These are phyloP conservation scores for Sarcophaga rosellei DNA, from an alignment of 2,888 invertebrate genomes.

Conservation along the genomic window DNA sequence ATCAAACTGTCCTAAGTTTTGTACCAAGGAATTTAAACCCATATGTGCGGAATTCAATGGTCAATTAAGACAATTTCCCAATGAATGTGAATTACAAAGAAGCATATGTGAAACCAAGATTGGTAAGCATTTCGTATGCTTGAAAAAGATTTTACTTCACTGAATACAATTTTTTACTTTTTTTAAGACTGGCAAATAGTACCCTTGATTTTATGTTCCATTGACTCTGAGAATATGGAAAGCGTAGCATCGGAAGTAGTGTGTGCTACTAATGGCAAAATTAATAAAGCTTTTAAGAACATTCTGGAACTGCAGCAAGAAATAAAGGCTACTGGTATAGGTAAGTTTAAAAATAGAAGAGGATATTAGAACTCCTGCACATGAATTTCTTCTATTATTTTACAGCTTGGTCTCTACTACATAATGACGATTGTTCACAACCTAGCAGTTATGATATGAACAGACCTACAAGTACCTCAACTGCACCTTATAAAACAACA, in stretches of 20 bases:
- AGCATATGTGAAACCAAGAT: not conserved
- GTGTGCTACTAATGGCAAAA: conserved; percentile 17
- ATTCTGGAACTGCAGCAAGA: not conserved
- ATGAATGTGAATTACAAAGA: conserved; percentile 5
- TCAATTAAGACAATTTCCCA: conserved; percentile 19
- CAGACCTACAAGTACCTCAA: not conserved
- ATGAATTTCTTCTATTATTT: not conserved
- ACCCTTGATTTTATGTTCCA: too few species aligned
- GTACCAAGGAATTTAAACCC: conserved; percentile 17
- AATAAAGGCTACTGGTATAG: not conserved
- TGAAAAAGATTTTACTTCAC: not conserved
- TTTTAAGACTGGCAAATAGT: too few species aligned
- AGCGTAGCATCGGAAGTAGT: not conserved
- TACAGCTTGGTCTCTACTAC: conserved; percentile 1
- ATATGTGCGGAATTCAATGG: conserved; percentile 26
- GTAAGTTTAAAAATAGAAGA: conserved; percentile 22
- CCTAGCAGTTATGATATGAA: not conserved
- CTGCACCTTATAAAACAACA: too few species aligned
- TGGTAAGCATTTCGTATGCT: not conserved
- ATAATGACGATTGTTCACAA: not conserved
- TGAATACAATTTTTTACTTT: not conserved
- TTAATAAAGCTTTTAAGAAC: conserved; percentile 9
- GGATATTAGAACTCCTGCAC: not conserved
- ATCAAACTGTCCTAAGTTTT: not conserved
- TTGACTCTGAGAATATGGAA: not conserved